Base-by-base conservation (phyloP, 2,113 vertebrate genomes). In the Saguinus imperator region DNA sequence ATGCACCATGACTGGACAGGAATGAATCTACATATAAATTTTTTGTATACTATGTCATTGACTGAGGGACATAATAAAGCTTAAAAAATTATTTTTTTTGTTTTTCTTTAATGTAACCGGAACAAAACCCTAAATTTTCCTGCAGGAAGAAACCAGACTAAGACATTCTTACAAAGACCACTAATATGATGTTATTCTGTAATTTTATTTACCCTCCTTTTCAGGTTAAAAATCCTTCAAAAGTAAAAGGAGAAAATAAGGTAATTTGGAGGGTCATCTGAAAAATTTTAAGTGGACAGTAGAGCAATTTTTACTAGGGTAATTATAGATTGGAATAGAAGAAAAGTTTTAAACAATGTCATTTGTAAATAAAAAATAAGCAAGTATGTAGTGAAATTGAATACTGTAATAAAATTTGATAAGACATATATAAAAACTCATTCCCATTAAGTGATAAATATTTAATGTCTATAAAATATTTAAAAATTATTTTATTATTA, bases 241-340 rank as follows among this genome's bases (percentile, higher is more conserved):
- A 94, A 87, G 1, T 40, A 82, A 89, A 94, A 80, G 40, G 27
- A 77, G 3, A 93, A 80, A 84, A 77, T 37, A n/a, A 61, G 13
- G 23, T 16, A 76, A 27, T 75, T 32, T 91, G 48, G 16, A 89
- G 18, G 2, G 7, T 18, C 14, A 25, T 45, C 6, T 80, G 23
- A 84, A 87, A 55, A 97, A 77, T 58, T 96, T 29, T 87, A 72
- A 72, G 16, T 80, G 58, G 25, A 89, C 32, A 64, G 57, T n/a
- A 20, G 14, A 43, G 77, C 14, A 75, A 32, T 68, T 37, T 93
- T 82, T 89, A 23, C 4, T 79, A 45, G 25, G 52, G 5, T 35
- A 89, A 70, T 25, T 91, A 83, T 92, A 89, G 10, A 17, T 68
- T 92, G 6, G 35, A 91, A 72, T 20, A 79, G 18, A 91, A 90